Conservation (phyloP, 2,888 invertebrate genomes). For the Apotomis turbidana region DNA sequence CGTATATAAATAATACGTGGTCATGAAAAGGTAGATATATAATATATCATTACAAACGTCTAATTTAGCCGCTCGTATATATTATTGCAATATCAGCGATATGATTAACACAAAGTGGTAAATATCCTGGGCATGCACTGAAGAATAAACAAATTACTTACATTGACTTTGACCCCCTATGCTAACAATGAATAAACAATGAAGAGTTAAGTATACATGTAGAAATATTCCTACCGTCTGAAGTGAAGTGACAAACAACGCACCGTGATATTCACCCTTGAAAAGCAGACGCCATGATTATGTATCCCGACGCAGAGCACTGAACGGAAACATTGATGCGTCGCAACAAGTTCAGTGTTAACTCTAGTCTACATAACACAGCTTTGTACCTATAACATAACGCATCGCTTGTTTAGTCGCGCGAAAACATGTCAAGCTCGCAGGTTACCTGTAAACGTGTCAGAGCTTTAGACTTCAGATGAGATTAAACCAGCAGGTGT, state of each 20-base stretch:
- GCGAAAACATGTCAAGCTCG: neutral
- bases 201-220: neutral
- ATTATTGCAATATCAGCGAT: no score
- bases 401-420: neutral
- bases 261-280: neutral
- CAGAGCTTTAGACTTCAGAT: neutral
- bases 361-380: neutral
- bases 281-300: neutral
- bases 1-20: no score
- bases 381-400: neutral
- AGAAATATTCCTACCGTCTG: neutral
- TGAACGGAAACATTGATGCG: constrained; percentile 4
- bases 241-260: neutral
- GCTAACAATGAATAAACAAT: neutral
- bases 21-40: no score
- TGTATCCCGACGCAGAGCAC: neutral
- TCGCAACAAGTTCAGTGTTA: constrained; percentile 1
- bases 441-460: neutral
- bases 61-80: no score
- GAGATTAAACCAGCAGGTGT: neutral
- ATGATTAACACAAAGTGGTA: no score
- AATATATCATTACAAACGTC: no score
- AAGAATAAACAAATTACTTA: no score
- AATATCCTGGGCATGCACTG: no score
- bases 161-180: no score